These are phyloP conservation scores for Pteruthius melanotis DNA, from an alignment of 2,113 vertebrate genomes.

Conservation along the genomic window DNA sequence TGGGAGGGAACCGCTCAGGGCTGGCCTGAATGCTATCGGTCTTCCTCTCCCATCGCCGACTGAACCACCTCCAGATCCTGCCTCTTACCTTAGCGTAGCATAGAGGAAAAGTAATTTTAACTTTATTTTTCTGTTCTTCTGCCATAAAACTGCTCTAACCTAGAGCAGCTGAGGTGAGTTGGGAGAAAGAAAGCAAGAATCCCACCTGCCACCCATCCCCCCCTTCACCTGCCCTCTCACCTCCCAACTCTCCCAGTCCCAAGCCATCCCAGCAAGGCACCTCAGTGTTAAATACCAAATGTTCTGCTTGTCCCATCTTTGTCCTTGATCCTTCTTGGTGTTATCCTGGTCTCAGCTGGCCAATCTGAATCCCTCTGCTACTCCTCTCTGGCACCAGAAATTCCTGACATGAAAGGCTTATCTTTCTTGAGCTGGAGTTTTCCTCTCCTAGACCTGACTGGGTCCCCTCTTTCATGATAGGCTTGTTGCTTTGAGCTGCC, in stretches of 20 bases:
- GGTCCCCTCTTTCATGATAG: background rate
- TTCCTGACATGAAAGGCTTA: background rate
- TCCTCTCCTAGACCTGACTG: background rate
- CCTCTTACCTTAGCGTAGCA: conserved; percentile 35
- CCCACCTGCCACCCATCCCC: background rate
- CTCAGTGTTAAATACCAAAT: background rate
- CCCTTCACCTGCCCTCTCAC: background rate
- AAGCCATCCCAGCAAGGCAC: background rate
- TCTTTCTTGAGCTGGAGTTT: background rate
- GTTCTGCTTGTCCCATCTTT: background rate
- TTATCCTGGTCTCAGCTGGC: background rate
- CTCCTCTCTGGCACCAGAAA: background rate
- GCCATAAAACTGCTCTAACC: conserved; percentile 19
- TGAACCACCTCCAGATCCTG: conserved; percentile 24
- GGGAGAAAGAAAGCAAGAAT: background rate
- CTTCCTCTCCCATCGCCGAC: conserved; percentile 36
- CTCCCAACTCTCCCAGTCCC: background rate
- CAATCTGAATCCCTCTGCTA: background rate
- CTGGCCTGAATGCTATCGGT: conserved; percentile 42
- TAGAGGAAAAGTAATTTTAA: conserved; percentile 43
- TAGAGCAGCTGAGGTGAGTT: background rate
- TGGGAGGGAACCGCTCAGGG: conserved; percentile 62
- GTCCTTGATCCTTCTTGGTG: background rate
- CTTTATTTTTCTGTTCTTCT: conserved; percentile 28
- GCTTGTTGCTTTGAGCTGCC: background rate